Conservation (phyloP, 2,888 invertebrate genomes). For the Acronicta psi region DNA sequence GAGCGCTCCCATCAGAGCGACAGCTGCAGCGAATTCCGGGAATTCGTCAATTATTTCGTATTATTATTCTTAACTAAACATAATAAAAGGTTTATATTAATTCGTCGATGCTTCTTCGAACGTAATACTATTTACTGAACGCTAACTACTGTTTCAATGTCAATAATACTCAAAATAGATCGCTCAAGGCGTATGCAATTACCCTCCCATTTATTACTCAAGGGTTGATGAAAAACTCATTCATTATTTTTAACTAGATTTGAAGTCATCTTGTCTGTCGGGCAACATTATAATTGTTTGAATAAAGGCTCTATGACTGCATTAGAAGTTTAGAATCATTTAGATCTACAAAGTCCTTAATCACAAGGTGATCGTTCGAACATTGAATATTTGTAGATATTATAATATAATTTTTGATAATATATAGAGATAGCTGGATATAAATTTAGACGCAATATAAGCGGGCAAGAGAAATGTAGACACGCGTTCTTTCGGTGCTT, state of each 20-base stretch:
- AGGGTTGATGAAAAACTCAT: slow-evolving; percentile 36
- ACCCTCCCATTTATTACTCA: slow-evolving; percentile 12
- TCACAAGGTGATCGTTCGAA: slow-evolving; percentile 50
- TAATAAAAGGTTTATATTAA: not conserved
- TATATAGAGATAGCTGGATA: slow-evolving; percentile 58
- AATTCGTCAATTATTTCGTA: not conserved
- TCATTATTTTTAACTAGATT: slow-evolving; percentile 48
- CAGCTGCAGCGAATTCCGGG: slow-evolving; percentile 9
- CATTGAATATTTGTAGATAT: slow-evolving; percentile 53
- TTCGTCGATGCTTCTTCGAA: not conserved
- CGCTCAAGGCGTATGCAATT: slow-evolving; percentile 34
- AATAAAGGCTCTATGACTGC: slow-evolving; percentile 55
- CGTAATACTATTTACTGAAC: not conserved
- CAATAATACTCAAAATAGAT: slow-evolving; percentile 10
- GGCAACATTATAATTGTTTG: slow-evolving; percentile 61
- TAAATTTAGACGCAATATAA: slow-evolving; percentile 59
- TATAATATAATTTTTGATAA: slow-evolving; percentile 55
- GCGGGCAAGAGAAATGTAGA: slow-evolving; percentile 54
- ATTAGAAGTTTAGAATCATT: slow-evolving; percentile 53
- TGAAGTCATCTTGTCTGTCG: slow-evolving; percentile 55
- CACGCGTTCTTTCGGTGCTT: slow-evolving; percentile 1
- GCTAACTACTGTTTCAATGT: not conserved
- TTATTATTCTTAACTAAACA: not conserved
- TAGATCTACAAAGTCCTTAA: slow-evolving; percentile 52
- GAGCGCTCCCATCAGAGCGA: slow-evolving; percentile 23